A percentile compares a stretch with the other conserved stretches of the same genome.
Evolutionary conservation across 2,797 vertebrate species (phyloP).

Genomic region (Gorsachius magnificus): DNA sequence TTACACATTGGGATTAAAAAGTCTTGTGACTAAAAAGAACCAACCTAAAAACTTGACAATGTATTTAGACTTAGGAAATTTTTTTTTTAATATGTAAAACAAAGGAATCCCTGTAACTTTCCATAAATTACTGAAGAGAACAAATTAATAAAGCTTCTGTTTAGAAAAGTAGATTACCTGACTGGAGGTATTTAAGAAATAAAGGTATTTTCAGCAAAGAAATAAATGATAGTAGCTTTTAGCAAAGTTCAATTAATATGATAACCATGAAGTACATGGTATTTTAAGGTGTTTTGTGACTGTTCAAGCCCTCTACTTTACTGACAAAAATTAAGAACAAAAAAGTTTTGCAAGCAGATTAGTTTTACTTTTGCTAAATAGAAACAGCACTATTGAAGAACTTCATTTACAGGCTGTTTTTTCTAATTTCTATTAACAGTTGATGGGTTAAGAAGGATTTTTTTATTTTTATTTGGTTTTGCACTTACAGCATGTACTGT

Average conservation of each 20-base stretch:
- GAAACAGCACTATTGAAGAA: background rate
- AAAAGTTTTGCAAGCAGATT: background rate
- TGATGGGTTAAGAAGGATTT: background rate
- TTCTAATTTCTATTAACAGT: background rate
- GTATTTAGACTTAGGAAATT: background rate
- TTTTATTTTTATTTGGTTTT: background rate
- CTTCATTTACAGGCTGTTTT: background rate
- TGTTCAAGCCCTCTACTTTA: background rate
- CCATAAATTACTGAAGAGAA: background rate
- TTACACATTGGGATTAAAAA: background rate
- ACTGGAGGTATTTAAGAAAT: background rate
- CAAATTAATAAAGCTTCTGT: background rate
- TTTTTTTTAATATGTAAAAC: background rate
- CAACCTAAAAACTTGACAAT: background rate
- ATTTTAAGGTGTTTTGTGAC: background rate
- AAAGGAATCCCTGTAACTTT: background rate
- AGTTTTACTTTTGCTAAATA: background rate
- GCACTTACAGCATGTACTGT: background rate
- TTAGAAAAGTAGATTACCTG: background rate
- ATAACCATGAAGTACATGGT: background rate
- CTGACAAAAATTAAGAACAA: background rate
- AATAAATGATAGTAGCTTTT: background rate
- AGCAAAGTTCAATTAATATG: background rate
- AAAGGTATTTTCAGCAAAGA: background rate
- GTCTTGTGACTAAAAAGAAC: background rate